phyloP scores from a whole-genome alignment of 2,113 vertebrate genomes.

The Platysteira castanea region DNA sequence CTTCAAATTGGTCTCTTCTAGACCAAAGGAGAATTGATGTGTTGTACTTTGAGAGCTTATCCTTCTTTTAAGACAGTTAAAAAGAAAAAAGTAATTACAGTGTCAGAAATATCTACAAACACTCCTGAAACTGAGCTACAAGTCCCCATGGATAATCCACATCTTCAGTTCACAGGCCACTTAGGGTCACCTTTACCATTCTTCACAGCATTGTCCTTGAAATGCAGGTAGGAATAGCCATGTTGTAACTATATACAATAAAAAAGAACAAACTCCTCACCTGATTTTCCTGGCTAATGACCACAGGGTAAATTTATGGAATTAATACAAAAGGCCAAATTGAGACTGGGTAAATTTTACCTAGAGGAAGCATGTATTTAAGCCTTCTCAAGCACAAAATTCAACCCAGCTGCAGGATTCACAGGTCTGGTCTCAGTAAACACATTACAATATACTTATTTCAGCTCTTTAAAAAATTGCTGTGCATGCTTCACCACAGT shows the following conservation, averaged over 20 bases:
- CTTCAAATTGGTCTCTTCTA: neutral
- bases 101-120: neutral
- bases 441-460: neutral
- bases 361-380: neutral
- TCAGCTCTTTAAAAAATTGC: neutral
- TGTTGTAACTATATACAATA: too few relatives aligned
- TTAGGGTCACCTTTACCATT: neutral
- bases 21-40: neutral
- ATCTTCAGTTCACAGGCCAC: neutral
- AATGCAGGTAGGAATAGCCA: rapidly evolving
- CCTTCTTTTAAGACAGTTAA: neutral
- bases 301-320: neutral
- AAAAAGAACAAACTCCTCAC: neutral
- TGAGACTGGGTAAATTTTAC: neutral
- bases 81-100: neutral
- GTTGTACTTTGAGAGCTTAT: neutral
- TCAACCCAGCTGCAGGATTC: neutral
- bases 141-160: neutral
- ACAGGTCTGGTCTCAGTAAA: neutral
- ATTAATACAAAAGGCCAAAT: too few relatives aligned
- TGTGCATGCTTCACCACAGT: neutral
- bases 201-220: neutral
- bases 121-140: neutral
- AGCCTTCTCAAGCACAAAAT: neutral
- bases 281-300: neutral